phyloP scores from a whole-genome alignment of 2,888 invertebrate species.

The Proisotoma minuta region DNA sequence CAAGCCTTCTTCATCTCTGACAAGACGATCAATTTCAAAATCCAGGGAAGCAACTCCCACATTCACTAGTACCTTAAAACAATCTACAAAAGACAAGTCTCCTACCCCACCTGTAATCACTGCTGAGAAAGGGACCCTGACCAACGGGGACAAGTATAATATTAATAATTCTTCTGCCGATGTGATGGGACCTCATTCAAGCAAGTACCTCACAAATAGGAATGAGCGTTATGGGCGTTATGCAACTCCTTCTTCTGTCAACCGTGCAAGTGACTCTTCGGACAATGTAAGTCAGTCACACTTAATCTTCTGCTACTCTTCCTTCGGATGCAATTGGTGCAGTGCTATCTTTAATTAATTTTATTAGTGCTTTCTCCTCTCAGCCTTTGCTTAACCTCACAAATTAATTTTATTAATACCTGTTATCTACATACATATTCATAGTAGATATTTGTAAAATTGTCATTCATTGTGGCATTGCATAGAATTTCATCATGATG shows the following conservation, averaged over 20 bases:
- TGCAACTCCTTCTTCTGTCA: slow-evolving; percentile 23
- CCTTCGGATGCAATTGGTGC: too few relatives aligned
- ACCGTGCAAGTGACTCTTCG: slow-evolving; percentile 40
- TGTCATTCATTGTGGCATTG: too few relatives aligned
- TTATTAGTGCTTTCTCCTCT: too few relatives aligned
- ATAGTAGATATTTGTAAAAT: too few relatives aligned
- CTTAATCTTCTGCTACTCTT: too few relatives aligned
- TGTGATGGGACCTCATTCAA: slow-evolving; percentile 42
- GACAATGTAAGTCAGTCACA: slow-evolving; percentile 42
- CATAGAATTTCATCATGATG: too few relatives aligned
- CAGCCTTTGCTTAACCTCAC: too few relatives aligned
- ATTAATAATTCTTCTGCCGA: slow-evolving; percentile 23
- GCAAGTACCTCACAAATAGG: slow-evolving; percentile 32
- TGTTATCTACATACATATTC: too few relatives aligned
- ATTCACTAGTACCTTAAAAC: background rate
- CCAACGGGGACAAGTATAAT: slow-evolving; percentile 26
- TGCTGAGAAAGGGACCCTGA: background rate
- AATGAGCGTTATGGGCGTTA: slow-evolving; percentile 25
- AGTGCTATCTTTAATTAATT: too few relatives aligned
- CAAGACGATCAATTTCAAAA: slow-evolving; percentile 23
- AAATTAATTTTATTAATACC: too few relatives aligned
- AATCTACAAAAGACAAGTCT: background rate
- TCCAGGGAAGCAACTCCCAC: slow-evolving; percentile 15
- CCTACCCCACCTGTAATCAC: background rate
- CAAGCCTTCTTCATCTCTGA: background rate